Evolutionary conservation across 2,797 vertebrate genomes (phyloP).

Genomic region (Rhynchotus rufescens): DNA sequence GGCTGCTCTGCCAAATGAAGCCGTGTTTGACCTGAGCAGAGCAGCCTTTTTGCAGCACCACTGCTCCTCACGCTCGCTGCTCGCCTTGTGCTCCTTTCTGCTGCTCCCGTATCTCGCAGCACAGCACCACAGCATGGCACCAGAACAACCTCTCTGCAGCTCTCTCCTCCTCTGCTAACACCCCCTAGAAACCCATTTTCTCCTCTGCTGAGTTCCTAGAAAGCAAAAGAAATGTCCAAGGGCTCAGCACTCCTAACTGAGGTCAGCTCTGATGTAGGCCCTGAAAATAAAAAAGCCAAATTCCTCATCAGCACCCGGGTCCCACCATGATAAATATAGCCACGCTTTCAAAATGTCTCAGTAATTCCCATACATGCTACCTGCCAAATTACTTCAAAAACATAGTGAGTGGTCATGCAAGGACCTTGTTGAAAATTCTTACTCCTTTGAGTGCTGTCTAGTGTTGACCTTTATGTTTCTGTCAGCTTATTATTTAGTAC

Average conservation of each 20-base stretch:
- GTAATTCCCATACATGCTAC: neutral
- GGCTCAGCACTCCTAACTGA: neutral
- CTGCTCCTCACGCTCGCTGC: neutral
- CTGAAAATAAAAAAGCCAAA: neutral
- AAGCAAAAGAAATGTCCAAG: neutral
- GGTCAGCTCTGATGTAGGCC: neutral
- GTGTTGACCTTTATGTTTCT: slow-evolving; percentile 37
- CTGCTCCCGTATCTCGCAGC: neutral
- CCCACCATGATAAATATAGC: neutral
- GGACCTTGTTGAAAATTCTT: slow-evolving; percentile 21
- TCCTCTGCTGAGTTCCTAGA: slow-evolving; percentile 28
- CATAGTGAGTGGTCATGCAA: rapidly evolving
- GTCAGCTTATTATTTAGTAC: slow-evolving; percentile 64
- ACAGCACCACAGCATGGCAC: rapidly evolving
- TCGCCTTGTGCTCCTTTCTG: neutral
- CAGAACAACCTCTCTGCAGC: neutral
- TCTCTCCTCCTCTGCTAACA: neutral
- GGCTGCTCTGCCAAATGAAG: neutral
- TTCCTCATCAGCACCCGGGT: neutral
- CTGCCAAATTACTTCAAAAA: neutral
- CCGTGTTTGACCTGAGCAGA: neutral
- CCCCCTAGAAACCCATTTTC: slow-evolving; percentile 8
- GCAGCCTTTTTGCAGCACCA: neutral
- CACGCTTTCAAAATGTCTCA: neutral
- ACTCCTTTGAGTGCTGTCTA: slow-evolving; percentile 47